phyloP scores from a whole-genome alignment of 2,888 invertebrate genomes.

The Steinernema scapterisci region DNA sequence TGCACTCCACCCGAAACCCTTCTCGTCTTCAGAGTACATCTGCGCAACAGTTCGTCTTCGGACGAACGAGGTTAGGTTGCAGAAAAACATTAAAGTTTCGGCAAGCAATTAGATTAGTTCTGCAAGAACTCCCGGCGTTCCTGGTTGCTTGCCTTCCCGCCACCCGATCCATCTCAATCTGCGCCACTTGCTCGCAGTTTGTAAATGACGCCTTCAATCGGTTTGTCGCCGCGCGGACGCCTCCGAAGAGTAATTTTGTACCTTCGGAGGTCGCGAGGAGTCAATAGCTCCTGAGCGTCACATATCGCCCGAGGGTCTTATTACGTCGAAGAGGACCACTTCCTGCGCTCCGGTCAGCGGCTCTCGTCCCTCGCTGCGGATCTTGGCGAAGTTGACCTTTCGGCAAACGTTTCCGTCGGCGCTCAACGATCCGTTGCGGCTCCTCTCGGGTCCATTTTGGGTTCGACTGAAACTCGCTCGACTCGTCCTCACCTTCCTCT shows the following conservation, averaged over 20 bases:
- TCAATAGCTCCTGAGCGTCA: background rate
- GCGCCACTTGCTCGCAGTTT: background rate
- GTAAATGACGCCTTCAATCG: conserved; percentile 26
- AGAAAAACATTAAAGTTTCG: conserved; percentile 5
- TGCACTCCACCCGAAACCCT: background rate
- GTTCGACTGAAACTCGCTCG: background rate
- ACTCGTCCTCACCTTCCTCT: background rate
- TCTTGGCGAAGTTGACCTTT: background rate
- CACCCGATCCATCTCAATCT: conserved; percentile 19
- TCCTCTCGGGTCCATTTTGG: background rate
- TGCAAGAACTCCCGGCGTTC: background rate
- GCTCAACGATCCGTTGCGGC: conserved; percentile 8
- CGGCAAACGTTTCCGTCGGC: background rate
- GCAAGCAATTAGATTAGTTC: background rate
- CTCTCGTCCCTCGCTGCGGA: background rate
- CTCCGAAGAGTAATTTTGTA: conserved; percentile 25
- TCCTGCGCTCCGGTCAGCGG: background rate
- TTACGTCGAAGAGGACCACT: background rate
- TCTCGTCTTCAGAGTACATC: background rate
- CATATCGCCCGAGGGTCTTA: background rate
- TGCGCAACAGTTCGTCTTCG: background rate
- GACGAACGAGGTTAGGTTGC: background rate
- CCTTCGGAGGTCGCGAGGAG: conserved; percentile 14
- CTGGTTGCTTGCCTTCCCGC: background rate
- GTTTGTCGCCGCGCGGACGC: conserved; percentile 30